A percentile compares a stretch with the other conserved stretches of the same genome.
Evolutionary conservation across 2,888 invertebrate genomes (phyloP).

Genomic region (Caenorhabditis sp.): DNA sequence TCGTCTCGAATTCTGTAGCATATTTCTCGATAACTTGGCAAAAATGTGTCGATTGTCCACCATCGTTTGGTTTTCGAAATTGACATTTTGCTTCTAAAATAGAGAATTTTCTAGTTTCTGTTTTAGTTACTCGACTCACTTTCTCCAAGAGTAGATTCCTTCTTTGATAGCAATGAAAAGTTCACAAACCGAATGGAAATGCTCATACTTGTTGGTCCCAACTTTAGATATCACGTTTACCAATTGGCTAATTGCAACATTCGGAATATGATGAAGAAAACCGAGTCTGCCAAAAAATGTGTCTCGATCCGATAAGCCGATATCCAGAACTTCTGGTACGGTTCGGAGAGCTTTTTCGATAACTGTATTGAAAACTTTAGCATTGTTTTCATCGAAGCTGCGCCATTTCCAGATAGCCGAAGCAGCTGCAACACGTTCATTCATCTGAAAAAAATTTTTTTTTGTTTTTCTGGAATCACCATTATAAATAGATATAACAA

Average conservation of each 20-base stretch:
- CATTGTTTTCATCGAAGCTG: conserved; percentile 10
- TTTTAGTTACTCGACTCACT: conserved; percentile 3
- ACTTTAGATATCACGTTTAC: conserved; percentile 1
- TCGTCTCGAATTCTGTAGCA: conserved; percentile 16
- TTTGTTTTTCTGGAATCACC: no score
- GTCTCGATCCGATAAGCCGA: conserved; percentile 31
- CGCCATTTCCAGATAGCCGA: conserved; percentile 26
- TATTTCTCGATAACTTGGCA: conserved; percentile 9
- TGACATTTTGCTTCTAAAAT: conserved; percentile 21
- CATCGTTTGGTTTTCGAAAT: conserved; percentile 9
- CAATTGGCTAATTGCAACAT: conserved; percentile 19
- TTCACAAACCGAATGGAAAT: conserved; percentile 27
- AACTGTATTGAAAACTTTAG: conserved; percentile 18
- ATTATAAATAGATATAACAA: no score
- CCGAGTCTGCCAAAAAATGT: conserved; percentile 26
- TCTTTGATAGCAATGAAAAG: conserved; percentile 19
- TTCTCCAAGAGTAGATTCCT: conserved; percentile 17
- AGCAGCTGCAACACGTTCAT: conserved; percentile 25
- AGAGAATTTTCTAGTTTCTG: not conserved
- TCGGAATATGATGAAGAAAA: conserved; percentile 24
- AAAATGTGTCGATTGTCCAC: conserved; percentile 33
- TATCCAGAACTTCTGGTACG: conserved; percentile 22
- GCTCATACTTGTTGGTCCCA: conserved; percentile 14
- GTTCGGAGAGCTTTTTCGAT: conserved; percentile 13
- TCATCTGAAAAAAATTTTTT: conserved; percentile 6